Evolutionary conservation across 1,140 invertebrate genomes (phyloP), one percentile per base, ranked within the genome.

Genomic region (Drosophila kanapiae): DNA sequence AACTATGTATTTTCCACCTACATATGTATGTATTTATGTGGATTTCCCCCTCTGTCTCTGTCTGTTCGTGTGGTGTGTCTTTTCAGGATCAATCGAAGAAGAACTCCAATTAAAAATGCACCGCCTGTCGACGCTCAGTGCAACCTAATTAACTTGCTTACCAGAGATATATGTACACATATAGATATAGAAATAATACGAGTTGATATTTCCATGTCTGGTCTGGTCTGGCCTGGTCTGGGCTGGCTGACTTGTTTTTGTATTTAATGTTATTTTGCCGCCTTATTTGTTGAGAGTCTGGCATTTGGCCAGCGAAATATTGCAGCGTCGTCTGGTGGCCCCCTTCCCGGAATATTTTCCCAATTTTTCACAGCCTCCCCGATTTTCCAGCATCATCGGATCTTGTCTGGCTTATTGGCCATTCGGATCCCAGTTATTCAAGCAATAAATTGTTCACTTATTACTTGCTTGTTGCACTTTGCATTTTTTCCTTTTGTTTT

Each of bases 141-240:
- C 80, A 76, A 76, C 77, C 58, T 82, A 86, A 87, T 86, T 86
- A 86, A 87, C 60, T 79, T 54, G 75, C 63, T 61, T 58, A 47
- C 53, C 9, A 48, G 18, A 16, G 29, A 42, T 45, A 60, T 14
- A 51, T 60, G 48, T 45, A 54, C 40, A 23, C 42, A 42, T 42
- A 31, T 68, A 61, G 16, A 45, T 54, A 16, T 6, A 27, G 49
- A 16, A 31, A 56, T 56, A 49, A 58, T 43, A 57, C 23, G 45
- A 35, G 54, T 43, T 62, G 59, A 49, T 62, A 63, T 33, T 59
- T 33, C 40, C 27, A 54, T 82, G 60, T 78, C 54, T 79, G 63
- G 57, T 56, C 65, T 42, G 49, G 81, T 47, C n/a, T 35, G 23
- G 23, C 23, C 23, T 23, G 23, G 23, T 23, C 23, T 23, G 23